phyloP scores from a whole-genome alignment of 2,113 vertebrate genomes.

The Rhegmatorhina hoffmannsi region DNA sequence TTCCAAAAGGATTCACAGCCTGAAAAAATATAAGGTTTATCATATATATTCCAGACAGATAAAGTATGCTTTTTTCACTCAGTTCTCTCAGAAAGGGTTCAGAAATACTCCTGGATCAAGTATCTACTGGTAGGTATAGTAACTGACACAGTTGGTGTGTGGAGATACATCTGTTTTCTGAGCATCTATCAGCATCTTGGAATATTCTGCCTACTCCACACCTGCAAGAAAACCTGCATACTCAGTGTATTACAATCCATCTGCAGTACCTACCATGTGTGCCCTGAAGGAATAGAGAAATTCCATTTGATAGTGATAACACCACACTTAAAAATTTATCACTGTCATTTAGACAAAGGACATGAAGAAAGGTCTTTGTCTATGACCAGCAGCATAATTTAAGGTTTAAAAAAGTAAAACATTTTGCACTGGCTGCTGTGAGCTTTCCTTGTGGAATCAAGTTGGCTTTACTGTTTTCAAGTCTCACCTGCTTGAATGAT shows the following conservation, averaged over 20 bases:
- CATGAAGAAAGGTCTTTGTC: not conserved
- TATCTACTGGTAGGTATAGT: not conserved
- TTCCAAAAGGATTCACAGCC: not conserved
- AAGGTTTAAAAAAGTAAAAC: not conserved
- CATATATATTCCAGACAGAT: not conserved
- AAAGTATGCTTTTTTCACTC: not conserved
- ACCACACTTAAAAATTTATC: not conserved
- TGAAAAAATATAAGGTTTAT: not conserved
- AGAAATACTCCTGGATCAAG: not conserved
- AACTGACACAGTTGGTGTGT: not conserved
- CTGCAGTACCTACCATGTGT: rapidly evolving
- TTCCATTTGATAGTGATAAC: not conserved
- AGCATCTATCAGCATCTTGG: not conserved
- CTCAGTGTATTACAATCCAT: not conserved
- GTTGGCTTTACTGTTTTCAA: not conserved
- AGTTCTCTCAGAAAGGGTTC: not conserved
- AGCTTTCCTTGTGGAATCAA: not conserved
- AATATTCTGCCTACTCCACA: not conserved
- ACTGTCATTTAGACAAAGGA: not conserved
- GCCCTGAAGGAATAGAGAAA: not conserved
- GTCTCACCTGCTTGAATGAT: not conserved
- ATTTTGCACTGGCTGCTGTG: not conserved
- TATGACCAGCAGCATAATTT: not conserved
- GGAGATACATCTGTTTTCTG: not conserved
- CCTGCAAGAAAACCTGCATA: not conserved